A percentile compares a stretch with the other conserved stretches of the same genome.
phyloP scores from a whole-genome alignment of 2,888 invertebrate genomes.

The Melipona bicolor region DNA sequence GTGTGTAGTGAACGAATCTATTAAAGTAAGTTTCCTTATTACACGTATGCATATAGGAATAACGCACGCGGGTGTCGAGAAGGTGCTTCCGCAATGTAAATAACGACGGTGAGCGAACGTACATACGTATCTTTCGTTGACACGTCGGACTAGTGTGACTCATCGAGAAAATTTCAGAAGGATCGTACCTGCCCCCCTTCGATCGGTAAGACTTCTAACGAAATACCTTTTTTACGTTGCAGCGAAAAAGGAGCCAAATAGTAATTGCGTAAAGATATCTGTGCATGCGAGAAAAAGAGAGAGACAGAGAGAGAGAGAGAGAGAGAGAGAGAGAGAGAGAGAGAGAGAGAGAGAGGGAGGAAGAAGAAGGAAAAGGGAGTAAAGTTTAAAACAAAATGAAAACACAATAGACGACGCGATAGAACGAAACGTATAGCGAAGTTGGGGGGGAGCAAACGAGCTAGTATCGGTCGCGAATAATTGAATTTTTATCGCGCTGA shows the following conservation, averaged over 20 bases:
- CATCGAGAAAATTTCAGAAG: not conserved
- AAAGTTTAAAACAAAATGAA: not conserved
- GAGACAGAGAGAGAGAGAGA: not conserved
- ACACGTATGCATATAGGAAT: not conserved
- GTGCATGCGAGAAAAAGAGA: not conserved
- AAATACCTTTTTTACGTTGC: not conserved
- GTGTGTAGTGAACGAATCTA: conserved; percentile 51
- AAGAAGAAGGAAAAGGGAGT: not conserved
- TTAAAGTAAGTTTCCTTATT: not conserved
- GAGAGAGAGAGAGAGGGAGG: not conserved
- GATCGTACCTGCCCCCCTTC: not conserved
- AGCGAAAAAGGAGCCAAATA: not conserved
- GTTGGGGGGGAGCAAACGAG: conserved; percentile 1
- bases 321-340: no score
- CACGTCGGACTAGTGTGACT: not conserved
- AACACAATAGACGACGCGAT: not conserved
- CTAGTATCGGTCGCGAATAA: conserved; percentile 33
- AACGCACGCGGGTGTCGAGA: conserved; percentile 10
- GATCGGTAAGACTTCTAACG: conserved; percentile 22
- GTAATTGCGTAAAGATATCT: not conserved
- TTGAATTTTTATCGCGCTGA: conserved; percentile 15
- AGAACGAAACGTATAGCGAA: not conserved
- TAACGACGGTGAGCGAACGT: not conserved
- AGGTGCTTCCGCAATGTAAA: not conserved
- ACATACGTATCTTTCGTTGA: not conserved